These are phyloP conservation scores for Phrynosoma blainvillii DNA, from an alignment of 2,113 vertebrate species.

Conservation along the genomic window DNA sequence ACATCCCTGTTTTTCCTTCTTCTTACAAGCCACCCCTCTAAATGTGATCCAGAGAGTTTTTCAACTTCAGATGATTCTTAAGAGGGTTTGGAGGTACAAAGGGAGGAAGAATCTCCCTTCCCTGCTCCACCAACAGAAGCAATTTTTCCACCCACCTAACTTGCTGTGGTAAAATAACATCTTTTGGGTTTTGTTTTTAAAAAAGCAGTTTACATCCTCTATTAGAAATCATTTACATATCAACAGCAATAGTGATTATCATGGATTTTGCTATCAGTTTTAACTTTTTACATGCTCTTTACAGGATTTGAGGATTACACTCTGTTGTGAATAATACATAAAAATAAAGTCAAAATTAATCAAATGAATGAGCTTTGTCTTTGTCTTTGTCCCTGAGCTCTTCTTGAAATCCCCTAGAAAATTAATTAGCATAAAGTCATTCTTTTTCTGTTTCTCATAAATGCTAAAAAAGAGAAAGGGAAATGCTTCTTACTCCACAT, in stretches of 20 bases:
- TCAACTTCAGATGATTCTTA: too few species aligned
- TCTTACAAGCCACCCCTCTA: neutral
- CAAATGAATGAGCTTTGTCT: neutral
- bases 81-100: too few species aligned
- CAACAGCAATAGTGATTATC: neutral
- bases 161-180: neutral
- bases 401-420: neutral
- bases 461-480: neutral
- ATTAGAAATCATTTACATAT: neutral
- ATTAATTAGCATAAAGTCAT: neutral
- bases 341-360: neutral
- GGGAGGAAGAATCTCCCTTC: too few species aligned
- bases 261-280: neutral
- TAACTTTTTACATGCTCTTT: neutral
- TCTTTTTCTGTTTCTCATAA: neutral
- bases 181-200: neutral
- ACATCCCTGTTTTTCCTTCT: neutral
- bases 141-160: neutral
- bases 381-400: neutral
- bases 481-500: neutral
- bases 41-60: too few species aligned
- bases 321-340: neutral
- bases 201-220: neutral
- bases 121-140: too few species aligned
- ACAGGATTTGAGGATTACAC: neutral